These are phyloP conservation scores for Psettodes erumei DNA, from an alignment of 2,113 vertebrate species.

Conservation along the genomic window DNA sequence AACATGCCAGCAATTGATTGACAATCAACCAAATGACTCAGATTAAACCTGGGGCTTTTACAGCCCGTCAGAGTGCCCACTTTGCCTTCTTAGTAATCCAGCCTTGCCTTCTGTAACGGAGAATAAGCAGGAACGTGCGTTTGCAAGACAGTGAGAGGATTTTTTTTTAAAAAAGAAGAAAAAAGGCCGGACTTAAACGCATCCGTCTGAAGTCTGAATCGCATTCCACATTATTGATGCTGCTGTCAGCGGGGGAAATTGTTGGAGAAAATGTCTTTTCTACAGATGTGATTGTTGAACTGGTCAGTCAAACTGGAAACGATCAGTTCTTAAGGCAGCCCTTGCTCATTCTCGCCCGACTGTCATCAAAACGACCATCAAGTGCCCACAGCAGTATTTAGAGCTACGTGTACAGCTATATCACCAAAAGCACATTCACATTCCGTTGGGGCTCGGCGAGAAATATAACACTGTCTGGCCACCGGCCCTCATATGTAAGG, in stretches of 20 bases:
- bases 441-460: background rate
- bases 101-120: background rate
- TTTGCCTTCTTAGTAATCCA: slow-evolving; percentile 4
- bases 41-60: background rate
- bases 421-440: slow-evolving; percentile 18
- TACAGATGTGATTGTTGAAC: slow-evolving; percentile 24
- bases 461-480: slow-evolving; percentile 30
- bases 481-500: slow-evolving; percentile 30
- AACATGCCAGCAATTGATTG: background rate
- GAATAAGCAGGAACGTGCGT: background rate
- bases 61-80: background rate
- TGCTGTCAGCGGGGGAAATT: slow-evolving; percentile 34
- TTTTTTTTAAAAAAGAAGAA: background rate
- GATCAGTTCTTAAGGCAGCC: too few relatives aligned
- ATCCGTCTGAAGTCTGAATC: background rate
- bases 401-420: background rate
- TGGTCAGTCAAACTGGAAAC: too few relatives aligned
- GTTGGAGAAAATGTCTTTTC: slow-evolving; percentile 23
- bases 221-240: slow-evolving; percentile 14
- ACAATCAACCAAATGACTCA: background rate
- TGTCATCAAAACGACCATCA: slow-evolving; percentile 37
- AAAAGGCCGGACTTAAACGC: slow-evolving; percentile 2
- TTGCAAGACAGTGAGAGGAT: background rate
- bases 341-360: slow-evolving; percentile 27
- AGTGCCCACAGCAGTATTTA: slow-evolving; percentile 45